Conservation (phyloP, 2,113 vertebrate species). For the Oenanthe oenanthe region DNA sequence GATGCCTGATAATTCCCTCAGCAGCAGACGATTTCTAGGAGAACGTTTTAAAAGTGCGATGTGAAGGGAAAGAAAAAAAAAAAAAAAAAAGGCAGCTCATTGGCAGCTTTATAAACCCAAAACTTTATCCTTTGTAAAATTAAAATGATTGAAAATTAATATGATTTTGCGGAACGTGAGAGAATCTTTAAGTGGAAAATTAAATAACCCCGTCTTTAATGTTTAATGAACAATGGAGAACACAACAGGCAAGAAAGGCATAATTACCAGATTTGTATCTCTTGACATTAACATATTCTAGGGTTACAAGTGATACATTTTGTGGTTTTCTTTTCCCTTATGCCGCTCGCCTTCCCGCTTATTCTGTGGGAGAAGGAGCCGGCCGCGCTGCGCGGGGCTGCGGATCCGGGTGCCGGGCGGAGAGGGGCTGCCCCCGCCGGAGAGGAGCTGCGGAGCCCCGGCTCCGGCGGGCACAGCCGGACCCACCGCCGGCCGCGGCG, state of each 20-base stretch:
- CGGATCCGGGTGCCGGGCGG: not conserved
- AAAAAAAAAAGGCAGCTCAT: not conserved
- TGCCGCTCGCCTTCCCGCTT: not conserved
- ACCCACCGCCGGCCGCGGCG: not conserved
- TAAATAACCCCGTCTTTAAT: conserved; percentile 32
- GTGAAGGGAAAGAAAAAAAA: not conserved
- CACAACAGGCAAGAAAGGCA: conserved; percentile 6
- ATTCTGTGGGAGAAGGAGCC: not conserved
- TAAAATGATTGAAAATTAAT: not conserved
- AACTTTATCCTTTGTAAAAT: not conserved
- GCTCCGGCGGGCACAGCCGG: not conserved
- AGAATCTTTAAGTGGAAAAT: conserved; percentile 33
- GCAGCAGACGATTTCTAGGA: not conserved
- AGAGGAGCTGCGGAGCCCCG: not conserved
- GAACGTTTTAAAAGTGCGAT: not conserved
- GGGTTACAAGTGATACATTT: conserved; percentile 38
- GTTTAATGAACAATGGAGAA: conserved; percentile 36
- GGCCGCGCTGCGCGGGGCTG: not conserved
- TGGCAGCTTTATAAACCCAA: not conserved
- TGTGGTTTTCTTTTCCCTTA: not conserved
- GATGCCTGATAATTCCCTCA: not conserved
- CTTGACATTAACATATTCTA: conserved; percentile 44
- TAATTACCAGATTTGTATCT: conserved; percentile 39
- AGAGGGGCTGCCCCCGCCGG: not conserved
- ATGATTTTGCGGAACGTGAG: not conserved